Evolutionary conservation across 2,797 vertebrate species (phyloP), one percentile per base, ranked within the genome.

Genomic region (Aldrovandia affinis): DNA sequence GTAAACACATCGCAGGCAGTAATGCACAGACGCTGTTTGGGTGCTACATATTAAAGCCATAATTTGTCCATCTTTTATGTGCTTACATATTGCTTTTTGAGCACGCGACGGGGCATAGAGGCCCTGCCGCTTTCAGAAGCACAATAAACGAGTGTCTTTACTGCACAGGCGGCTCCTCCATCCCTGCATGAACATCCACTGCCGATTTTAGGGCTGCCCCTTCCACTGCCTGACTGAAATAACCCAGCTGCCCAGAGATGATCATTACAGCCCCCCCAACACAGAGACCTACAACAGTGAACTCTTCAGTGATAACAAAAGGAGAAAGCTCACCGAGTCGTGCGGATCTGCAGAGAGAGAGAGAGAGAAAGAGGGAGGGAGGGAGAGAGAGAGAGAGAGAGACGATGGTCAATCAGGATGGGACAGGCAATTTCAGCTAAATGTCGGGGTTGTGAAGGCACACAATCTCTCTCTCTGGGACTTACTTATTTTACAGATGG

Each of bases 401-500:
- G 2, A 2, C 15, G 30, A 70, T 39, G 20, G 63, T 7, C 39
- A 75, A 39, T 75, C 70, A 47, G 36, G 36, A 75, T 10, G 42
- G 20, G 0, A 47, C 6, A n/a, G 36, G 36, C n/a, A 8, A 47
- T 47, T 22, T 75, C 18, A 42, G 42, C 20, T 25, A 1, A 25
- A 75, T 44, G 20, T 75, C 3, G 70, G n/a, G 42, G 70, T 39
- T 8, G 2, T 33, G 39, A n/a, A 44, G 9, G 55, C 18, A 20
- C 55, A 57, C 36, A 42, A 30, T 36, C 33, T 1, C 12, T 36
- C 65, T 22, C 70, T 42, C 1, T 36, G 68, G 33, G 85, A 97
- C 98, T 94, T 95, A 99, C 98, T 96, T 14, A 97, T 97, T 95
- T 96, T 98, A 93, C 98, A 99, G 91, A 98, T 97, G 82, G 97